These are phyloP conservation scores for Hypotaenidia okinawae DNA, from an alignment of 2,797 vertebrate genomes.

Conservation along the genomic window DNA sequence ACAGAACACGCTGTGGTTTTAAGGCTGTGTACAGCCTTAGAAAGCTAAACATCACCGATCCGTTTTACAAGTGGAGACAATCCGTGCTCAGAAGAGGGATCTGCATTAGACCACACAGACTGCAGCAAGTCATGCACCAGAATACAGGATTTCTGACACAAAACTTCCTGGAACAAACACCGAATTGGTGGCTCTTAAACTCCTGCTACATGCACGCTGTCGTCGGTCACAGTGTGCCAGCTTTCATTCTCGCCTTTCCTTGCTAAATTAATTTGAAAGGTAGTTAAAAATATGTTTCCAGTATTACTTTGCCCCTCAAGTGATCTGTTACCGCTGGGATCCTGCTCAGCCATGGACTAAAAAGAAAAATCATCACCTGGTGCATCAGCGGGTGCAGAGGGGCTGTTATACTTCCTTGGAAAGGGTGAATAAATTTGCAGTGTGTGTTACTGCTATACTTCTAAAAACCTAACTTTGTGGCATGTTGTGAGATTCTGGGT, in stretches of 20 bases:
- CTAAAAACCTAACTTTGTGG: background rate
- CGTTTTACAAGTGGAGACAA: conserved; percentile 15
- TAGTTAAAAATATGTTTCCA: background rate
- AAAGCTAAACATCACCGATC: background rate
- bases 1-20: background rate
- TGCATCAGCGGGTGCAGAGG: background rate
- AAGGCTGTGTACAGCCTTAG: background rate
- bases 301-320: background rate
- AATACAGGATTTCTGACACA: conserved; percentile 31
- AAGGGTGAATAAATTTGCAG: background rate
- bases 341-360: background rate
- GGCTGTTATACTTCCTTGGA: background rate
- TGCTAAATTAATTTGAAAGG: background rate
- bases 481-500: background rate
- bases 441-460: background rate
- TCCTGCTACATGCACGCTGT: background rate
- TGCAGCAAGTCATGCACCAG: conserved; percentile 17
- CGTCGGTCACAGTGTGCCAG: background rate
- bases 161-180: background rate
- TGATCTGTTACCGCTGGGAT: background rate
- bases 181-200: background rate
- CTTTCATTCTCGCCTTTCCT: background rate
- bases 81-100: background rate
- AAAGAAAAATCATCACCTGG: background rate
- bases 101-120: background rate